Evolutionary conservation across 1,140 invertebrate species (phyloP).

Genomic region (Drosophila erecta): DNA sequence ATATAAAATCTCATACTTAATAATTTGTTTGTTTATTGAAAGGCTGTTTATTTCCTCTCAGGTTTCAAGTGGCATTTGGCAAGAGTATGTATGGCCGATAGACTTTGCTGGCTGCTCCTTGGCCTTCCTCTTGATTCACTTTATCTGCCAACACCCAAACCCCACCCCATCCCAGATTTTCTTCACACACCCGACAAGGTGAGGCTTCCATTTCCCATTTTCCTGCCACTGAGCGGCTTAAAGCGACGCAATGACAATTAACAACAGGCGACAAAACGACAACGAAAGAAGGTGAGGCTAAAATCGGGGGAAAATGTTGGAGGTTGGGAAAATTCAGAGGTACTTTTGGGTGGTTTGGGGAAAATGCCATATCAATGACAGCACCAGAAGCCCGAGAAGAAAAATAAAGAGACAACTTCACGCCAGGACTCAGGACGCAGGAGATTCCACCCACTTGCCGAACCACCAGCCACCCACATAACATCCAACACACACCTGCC

Average conservation of each 20-base stretch:
- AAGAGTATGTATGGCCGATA: slow-evolving; percentile 28
- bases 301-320: not conserved
- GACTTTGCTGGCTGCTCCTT: slow-evolving; percentile 20
- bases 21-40: not conserved
- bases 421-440: slow-evolving; percentile 14
- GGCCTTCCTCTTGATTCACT: slow-evolving; percentile 18
- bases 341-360: not conserved
- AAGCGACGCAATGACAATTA: slow-evolving; percentile 79
- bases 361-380: slow-evolving; percentile 69
- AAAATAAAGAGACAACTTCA: slow-evolving; percentile 23
- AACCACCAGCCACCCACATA: not conserved
- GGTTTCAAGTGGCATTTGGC: not conserved
- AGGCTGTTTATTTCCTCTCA: too few relatives aligned
- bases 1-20: not conserved
- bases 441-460: slow-evolving; percentile 4
- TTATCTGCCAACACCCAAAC: not conserved
- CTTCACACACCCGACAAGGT: not conserved
- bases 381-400: slow-evolving; percentile 27
- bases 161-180: not conserved
- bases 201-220: slow-evolving; percentile 10
- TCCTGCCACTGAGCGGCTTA: slow-evolving; percentile 65
- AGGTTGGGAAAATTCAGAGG: slow-evolving; percentile 1
- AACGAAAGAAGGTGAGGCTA: slow-evolving; percentile 26
- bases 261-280: slow-evolving; percentile 73
- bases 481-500: slow-evolving; percentile 3